A percentile compares a stretch with the other conserved stretches of the same genome.
Evolutionary conservation across 2,888 invertebrate genomes (phyloP).

Genomic region (Caenorhabditis sp.): DNA sequence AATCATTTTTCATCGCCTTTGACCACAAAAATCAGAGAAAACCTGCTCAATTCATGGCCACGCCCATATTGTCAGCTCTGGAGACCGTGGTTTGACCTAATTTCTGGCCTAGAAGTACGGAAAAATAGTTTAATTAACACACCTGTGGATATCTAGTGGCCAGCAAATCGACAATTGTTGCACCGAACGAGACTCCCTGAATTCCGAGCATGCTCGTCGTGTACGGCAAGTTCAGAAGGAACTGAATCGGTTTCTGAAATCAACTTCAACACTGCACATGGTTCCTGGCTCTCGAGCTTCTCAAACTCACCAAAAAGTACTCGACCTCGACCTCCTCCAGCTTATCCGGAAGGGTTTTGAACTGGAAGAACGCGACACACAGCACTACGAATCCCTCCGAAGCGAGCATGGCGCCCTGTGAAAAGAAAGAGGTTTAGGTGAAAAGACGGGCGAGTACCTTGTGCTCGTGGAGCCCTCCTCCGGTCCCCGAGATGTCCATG

Average conservation of each 20-base stretch:
- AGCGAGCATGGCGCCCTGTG: slow-evolving; percentile 60
- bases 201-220: slow-evolving; percentile 56
- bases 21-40: too few relatives aligned
- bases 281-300: too few relatives aligned
- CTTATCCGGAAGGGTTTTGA: slow-evolving; percentile 52
- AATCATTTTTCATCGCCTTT: too few relatives aligned
- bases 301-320: slow-evolving; percentile 46
- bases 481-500: slow-evolving; percentile 61
- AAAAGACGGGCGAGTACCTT: too few relatives aligned
- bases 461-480: slow-evolving; percentile 61
- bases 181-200: slow-evolving; percentile 61
- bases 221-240: slow-evolving; percentile 48
- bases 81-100: too few relatives aligned
- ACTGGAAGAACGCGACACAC: slow-evolving; percentile 61
- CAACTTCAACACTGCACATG: too few relatives aligned
- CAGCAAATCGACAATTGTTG: slow-evolving; percentile 54
- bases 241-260: slow-evolving; percentile 50
- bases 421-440: too few relatives aligned
- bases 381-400: slow-evolving; percentile 60
- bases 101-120: neutral
- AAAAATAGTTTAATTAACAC: too few relatives aligned
- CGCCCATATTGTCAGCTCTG: too few relatives aligned
- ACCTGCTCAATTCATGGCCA: too few relatives aligned
- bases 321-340: slow-evolving; percentile 57
- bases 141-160: slow-evolving; percentile 53